Evolutionary conservation across 2,888 invertebrate genomes (phyloP), one percentile per base, ranked within the genome.

Genomic region (Chrysolina americana): DNA sequence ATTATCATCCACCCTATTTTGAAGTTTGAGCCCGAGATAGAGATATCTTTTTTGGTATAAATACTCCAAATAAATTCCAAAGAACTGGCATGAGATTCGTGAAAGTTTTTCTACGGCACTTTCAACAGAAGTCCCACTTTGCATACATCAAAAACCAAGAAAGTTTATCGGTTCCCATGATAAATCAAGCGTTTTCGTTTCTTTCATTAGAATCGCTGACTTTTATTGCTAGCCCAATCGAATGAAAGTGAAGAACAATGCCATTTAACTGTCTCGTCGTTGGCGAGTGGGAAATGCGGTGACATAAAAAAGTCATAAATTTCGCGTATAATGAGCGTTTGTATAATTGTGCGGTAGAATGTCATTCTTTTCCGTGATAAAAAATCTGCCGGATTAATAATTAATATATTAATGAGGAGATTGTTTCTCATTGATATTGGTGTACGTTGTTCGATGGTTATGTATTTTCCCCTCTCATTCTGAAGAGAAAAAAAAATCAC

Each of bases 241-340:
- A 59, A 23, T n/a, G 59, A 36, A 36, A 59, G 59, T 36, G 28
- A 9, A 59, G 59, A 59, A 59, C 59, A 59, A 59, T 59, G 15
- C 15, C 15, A 36, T 59, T 59, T 59, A 36, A n/a, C 59, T 28
- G 59, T 59, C 28, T n/a, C 59, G 13, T n/a, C 59, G 59, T 36
- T 59, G 2, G 59, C 10, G 59, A 9, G 59, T 59, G 59, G n/a
- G 56, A 56, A 56, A 23, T 23, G 56, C 13, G 19, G 56, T 6
- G 21, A 19, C n/a, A 56, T 56, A 56, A 56, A 47, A 56, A 56
- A 56, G 59, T 59, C 15, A 36, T 59, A 59, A 59, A 59, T 28
- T 36, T 28, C 10, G 10, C 28, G 36, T n/a, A 28, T 59, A 59
- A 59, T 59, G 36, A 59, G 28, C 15, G 59, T 53, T 53, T 53